Evolutionary conservation across 2,113 vertebrate species (phyloP).

Genomic region (Mesembrinibis cayennensis): DNA sequence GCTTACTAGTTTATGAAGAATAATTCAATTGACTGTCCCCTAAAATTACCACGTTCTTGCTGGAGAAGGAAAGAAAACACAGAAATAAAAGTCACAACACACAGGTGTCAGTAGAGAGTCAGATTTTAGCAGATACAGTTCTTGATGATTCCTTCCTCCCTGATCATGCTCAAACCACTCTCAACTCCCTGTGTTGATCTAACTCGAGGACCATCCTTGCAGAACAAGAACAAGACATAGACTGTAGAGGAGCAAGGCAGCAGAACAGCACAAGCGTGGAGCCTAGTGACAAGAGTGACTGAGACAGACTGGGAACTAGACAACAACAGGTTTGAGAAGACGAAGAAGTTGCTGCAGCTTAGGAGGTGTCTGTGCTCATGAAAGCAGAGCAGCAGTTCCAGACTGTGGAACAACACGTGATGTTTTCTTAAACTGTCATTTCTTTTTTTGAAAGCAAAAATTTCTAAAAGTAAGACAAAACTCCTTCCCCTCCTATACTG

Average conservation of each 20-base stretch:
- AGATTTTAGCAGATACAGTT: neutral
- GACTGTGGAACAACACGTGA: neutral
- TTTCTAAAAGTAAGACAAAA: neutral
- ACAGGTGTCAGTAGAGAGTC: neutral
- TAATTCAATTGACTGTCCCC: neutral
- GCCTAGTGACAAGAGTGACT: neutral
- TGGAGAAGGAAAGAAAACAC: neutral
- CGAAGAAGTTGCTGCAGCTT: neutral
- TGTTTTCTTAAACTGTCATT: neutral
- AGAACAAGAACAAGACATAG: neutral
- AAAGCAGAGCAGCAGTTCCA: neutral
- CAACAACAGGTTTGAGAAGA: neutral
- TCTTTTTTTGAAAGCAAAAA: neutral
- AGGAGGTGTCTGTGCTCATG: neutral
- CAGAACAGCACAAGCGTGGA: neutral
- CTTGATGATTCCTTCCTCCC: neutral
- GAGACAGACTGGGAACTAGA: neutral
- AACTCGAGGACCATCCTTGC: rapidly evolving
- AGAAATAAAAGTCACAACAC: neutral
- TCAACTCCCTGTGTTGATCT: neutral
- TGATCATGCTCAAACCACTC: neutral
- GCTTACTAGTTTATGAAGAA: neutral
- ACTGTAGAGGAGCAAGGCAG: neutral
- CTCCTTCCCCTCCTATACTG: neutral
- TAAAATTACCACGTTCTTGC: neutral